Conservation (phyloP, 2,113 vertebrate species). For the Ailuropoda melanoleuca region DNA sequence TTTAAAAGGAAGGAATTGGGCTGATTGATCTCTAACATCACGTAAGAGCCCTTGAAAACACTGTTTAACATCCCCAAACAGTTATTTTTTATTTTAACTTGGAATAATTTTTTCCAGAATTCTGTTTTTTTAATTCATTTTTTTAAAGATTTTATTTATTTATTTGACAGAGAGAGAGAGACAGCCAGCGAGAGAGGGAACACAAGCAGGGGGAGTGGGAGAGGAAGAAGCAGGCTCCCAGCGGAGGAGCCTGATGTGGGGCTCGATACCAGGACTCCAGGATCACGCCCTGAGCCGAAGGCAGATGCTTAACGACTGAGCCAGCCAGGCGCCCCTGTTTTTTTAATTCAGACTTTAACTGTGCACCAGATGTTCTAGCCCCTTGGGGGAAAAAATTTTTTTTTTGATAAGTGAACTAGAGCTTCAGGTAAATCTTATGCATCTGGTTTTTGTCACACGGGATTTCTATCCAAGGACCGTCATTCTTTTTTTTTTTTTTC, state of each 20-base stretch:
- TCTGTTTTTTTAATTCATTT: not conserved
- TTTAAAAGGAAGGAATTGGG: constrained; percentile 30
- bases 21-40: not conserved
- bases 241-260: too few species aligned
- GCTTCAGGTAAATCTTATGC: not conserved
- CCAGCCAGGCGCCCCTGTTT: too few species aligned
- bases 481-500: not conserved
- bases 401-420: not conserved
- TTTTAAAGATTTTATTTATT: not conserved
- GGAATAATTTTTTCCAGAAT: not conserved
- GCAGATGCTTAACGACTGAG: too few species aligned
- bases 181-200: too few species aligned
- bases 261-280: too few species aligned
- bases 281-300: too few species aligned
- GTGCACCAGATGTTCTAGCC: not conserved
- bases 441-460: not conserved
- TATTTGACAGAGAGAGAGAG: too few species aligned
- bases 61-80: constrained; percentile 18
- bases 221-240: too few species aligned
- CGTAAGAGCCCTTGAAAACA: constrained; percentile 18
- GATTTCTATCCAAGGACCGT: not conserved
- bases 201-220: too few species aligned
- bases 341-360: constrained; percentile 11
- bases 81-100: constrained; percentile 36
- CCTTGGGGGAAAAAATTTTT: not conserved